Base-by-base conservation (phyloP, 2,888 invertebrate genomes). In the Ichneumon xanthorius region DNA sequence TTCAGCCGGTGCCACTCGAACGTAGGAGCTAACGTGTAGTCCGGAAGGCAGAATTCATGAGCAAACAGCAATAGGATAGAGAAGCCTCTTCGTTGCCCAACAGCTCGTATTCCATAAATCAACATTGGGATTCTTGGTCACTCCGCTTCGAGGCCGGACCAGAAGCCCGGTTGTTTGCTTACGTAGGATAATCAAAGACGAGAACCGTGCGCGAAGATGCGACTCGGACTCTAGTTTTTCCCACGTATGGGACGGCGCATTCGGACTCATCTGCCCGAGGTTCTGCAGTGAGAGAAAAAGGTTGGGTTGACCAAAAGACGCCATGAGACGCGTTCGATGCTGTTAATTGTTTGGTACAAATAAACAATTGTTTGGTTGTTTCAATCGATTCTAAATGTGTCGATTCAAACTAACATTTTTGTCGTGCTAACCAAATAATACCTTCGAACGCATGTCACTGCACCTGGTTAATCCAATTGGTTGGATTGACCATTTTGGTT, bases 81-180 rank as follows among this genome's bases (percentile, higher is more conserved):
- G 48, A 48, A 77, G 37, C n/a, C 68, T 33, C 61, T 26, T 70
- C 53, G 33, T 16, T 33, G 58, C 26, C 14, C 30, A 81, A 72
- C 22, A 50, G 22, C 26, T 65, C 80, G 68, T 61, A 81, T 81
- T 78, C 50, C 76, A 67, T 80, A 73, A 73, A 78, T 81, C 84
- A 80, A 77, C 68, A 80, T 84, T 81, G 75, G 19, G 65, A 68
- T 48, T 75, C 26, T 30, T 48, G 6, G 58, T 26, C 22, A 26
- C 75, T 55, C 58, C 33, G 67, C 11, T 53, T 30, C 40, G 68
- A 75, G 48, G 37, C n/a, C 48, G 16, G 45, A 58, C 58, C 30
- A 55, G 16, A 14, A 75, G 45, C 22, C 22, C 30, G 58, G 50
- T 48, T 58, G 45, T 73, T 68, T 80, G 67, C 67, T 75, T 26